phyloP scores from a whole-genome alignment of 23 tunicate species.

The Halocynthia aurantium region DNA sequence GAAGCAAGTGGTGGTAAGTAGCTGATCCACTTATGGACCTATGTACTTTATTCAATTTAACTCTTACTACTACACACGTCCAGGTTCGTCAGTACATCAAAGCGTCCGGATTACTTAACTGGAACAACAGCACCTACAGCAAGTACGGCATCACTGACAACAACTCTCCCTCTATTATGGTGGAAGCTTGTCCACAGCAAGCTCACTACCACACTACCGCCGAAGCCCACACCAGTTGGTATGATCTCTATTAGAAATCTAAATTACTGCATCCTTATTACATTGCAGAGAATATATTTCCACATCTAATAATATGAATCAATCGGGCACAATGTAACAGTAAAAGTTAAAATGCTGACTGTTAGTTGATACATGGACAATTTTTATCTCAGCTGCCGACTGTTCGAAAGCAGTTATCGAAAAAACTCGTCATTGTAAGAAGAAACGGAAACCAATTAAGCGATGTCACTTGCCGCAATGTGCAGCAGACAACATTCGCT shows the following conservation, averaged over 20 bases:
- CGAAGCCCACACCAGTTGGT: slow-evolving; percentile 16
- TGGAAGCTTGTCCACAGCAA: slow-evolving; percentile 19
- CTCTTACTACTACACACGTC: neutral
- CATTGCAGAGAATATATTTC: too few species aligned
- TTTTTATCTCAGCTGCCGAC: too few species aligned
- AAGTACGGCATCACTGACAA: slow-evolving; percentile 10
- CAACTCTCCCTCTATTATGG: neutral
- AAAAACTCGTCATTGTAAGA: slow-evolving; percentile 2
- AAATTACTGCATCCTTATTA: too few species aligned
- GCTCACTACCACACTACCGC: slow-evolving; percentile 1
- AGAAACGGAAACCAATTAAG: neutral
- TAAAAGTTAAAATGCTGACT: too few species aligned
- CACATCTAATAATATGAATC: too few species aligned
- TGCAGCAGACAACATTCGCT: slow-evolving; percentile 10
- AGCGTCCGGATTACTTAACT: slow-evolving; percentile 24
- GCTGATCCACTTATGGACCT: neutral
- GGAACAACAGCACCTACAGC: slow-evolving; percentile 31
- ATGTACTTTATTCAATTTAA: neutral
- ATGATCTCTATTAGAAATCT: neutral
- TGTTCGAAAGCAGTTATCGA: too few species aligned
- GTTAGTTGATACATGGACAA: too few species aligned
- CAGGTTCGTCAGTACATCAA: slow-evolving; percentile 1
- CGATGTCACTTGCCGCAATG: slow-evolving; percentile 66
- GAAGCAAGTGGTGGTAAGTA: slow-evolving; percentile 20
- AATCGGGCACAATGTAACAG: too few species aligned